A percentile compares a stretch with the other conserved stretches of the same genome.
These are phyloP conservation scores for Zygaena filipendulae DNA, from an alignment of 2,888 invertebrate species.

Conservation along the genomic window DNA sequence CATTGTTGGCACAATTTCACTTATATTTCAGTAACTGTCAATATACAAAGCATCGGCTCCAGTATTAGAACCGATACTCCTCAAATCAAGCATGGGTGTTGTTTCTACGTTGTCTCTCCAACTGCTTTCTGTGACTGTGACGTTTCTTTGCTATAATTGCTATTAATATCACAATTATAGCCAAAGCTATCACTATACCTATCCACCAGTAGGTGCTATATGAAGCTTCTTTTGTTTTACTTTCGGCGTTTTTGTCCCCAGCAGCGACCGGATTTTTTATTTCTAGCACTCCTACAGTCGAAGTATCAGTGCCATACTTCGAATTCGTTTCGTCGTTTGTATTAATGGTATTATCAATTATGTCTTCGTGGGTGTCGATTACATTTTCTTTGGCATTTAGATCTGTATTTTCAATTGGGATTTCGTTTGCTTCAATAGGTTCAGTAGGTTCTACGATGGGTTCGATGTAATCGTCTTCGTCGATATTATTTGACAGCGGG, in stretches of 20 bases:
- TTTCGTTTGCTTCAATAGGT: conserved; percentile 32
- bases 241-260: conserved; percentile 31
- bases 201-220: conserved; percentile 63
- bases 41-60: conserved; percentile 41
- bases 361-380: conserved; percentile 19
- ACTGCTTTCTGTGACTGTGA: conserved; percentile 57
- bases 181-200: conserved; percentile 52
- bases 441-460: conserved; percentile 27
- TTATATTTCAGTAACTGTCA: conserved; percentile 25
- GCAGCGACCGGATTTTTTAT: conserved; percentile 47
- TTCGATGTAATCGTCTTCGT: conserved; percentile 42
- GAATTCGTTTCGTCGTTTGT: conserved; percentile 34
- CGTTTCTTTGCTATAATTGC: conserved; percentile 58
- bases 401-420: conserved; percentile 21
- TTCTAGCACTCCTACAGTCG: conserved; percentile 55
- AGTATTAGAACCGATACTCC: conserved; percentile 61
- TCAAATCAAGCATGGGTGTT: conserved; percentile 58
- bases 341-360: conserved; percentile 40
- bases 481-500: conserved; percentile 27
- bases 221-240: conserved; percentile 43
- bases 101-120: conserved; percentile 57
- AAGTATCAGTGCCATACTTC: conserved; percentile 42
- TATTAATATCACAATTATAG: conserved; percentile 44
- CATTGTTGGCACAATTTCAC: conserved; percentile 49
- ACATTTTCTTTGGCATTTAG: conserved; percentile 14